These are phyloP conservation scores for Campoplex nolae DNA, from an alignment of 2,888 invertebrate species.

Conservation along the genomic window DNA sequence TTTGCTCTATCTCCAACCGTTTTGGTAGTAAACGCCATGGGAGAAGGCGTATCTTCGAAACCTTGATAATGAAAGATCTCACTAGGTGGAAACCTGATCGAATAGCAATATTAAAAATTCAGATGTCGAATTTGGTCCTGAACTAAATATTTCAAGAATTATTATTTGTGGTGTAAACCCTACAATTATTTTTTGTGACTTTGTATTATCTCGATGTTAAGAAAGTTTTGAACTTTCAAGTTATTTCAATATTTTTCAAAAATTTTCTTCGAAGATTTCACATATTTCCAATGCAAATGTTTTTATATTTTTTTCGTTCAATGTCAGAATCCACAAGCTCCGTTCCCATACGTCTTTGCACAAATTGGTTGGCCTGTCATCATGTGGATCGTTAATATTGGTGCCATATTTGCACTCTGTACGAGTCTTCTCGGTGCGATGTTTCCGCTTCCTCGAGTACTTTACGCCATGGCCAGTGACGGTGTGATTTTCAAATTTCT, in stretches of 20 bases:
- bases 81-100: no score
- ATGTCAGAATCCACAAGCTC: constrained; percentile 91
- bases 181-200: neutral
- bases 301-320: constrained; percentile 2
- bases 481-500: constrained; percentile 92
- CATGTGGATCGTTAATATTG: constrained; percentile 95
- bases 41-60: no score
- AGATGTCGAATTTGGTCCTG: neutral
- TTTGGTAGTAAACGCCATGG: no score
- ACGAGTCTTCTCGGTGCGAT: constrained; percentile 95
- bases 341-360: constrained; percentile 94
- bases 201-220: neutral
- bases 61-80: no score
- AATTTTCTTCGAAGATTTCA: neutral
- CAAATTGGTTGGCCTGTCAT: constrained; percentile 91
- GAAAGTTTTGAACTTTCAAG: neutral
- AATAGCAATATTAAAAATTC: neutral
- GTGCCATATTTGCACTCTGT: constrained; percentile 96
- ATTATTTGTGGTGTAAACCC: neutral
- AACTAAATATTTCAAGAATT: neutral
- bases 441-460: constrained; percentile 94
- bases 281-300: neutral
- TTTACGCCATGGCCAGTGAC: constrained; percentile 96
- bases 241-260: neutral
- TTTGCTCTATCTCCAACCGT: neutral